Evolutionary conservation across 2,888 invertebrate genomes (phyloP), one percentile per base, ranked within the genome.

Genomic region (Drosophila villosipedis): DNA sequence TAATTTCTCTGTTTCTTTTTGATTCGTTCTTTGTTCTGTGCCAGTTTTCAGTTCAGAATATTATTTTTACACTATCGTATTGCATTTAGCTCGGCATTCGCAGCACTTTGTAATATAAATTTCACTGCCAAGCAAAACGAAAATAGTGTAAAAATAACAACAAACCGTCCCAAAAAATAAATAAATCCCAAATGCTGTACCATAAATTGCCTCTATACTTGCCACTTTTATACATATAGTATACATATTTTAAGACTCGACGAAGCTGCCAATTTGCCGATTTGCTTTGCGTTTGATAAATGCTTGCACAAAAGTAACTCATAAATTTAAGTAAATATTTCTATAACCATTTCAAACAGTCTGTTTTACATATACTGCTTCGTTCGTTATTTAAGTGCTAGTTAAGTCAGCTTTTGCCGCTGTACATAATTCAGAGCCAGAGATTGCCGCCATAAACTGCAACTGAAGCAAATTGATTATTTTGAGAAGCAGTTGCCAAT

Each of bases 1-100:
- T 39, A 12, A 61, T 39, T 43, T 67, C 37, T 64, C 16, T 57
- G 61, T 75, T 76, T 59, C 43, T 5, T 2, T 72, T 72, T 53
- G 12, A 54, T 66, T 68, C 41, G 43, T 75, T 62, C 37, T 62
- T 37, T 58, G 3, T 55, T 67, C 37, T 33, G 41, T 57, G 28
- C 43, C 39, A 55, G n/a, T 68, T 72, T 43, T 49, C 43, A 52
- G 52, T 69, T 73, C 35, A n/a, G 65, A 53, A 73, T 76, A 64
- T 79, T 86, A 82, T 84, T 91, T 91, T 88, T 81, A 91, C 88
- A 90, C 89, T 78, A 91, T 89, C 63, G 49, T 64, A 78, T 68
- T 64, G 59, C 68, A 67, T 68, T 68, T 67, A 74, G 54, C 69
- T 72, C 75, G 72, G 78, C 78, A 73, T 64, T 83, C 55, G 58